Conservation (phyloP, 1,140 invertebrate genomes). For the Bombyx mandarina region DNA sequence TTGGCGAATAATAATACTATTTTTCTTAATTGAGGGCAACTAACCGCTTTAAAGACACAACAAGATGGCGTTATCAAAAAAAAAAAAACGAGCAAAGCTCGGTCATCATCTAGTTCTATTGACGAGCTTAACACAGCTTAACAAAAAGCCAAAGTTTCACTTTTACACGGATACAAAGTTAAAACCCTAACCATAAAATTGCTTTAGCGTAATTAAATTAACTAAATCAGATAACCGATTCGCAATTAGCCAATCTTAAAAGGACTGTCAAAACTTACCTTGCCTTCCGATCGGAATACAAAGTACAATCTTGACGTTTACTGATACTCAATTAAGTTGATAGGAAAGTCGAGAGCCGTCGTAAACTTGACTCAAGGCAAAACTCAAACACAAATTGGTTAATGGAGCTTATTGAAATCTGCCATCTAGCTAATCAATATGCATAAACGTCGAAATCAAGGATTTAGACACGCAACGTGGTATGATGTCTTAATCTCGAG, state of each 20-base stretch:
- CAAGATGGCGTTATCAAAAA: no score
- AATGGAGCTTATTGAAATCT: conserved; percentile 58
- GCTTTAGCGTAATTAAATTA: no score
- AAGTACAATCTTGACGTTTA: conserved; percentile 21
- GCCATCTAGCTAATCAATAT: conserved; percentile 52
- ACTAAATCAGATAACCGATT: background rate
- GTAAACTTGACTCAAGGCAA: conserved; percentile 24
- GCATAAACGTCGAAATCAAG: conserved; percentile 48
- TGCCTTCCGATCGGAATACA: conserved; percentile 16
- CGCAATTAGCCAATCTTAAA: conserved; percentile 1
- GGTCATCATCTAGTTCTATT: no score
- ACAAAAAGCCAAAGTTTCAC: no score
- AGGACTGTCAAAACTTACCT: conserved; percentile 9
- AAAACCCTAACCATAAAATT: no score
- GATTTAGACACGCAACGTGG: conserved; percentile 45
- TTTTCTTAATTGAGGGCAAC: no score
- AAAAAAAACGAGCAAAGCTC: no score
- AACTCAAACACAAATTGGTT: conserved; percentile 44
- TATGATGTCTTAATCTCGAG: conserved; percentile 31
- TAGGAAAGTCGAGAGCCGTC: conserved; percentile 23
- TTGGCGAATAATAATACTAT: no score
- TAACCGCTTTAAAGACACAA: no score
- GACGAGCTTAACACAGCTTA: no score
- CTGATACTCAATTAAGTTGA: conserved; percentile 39
- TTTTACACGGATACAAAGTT: no score